phyloP scores from a whole-genome alignment of 2,113 vertebrate genomes.

The Zosterops japonicus region DNA sequence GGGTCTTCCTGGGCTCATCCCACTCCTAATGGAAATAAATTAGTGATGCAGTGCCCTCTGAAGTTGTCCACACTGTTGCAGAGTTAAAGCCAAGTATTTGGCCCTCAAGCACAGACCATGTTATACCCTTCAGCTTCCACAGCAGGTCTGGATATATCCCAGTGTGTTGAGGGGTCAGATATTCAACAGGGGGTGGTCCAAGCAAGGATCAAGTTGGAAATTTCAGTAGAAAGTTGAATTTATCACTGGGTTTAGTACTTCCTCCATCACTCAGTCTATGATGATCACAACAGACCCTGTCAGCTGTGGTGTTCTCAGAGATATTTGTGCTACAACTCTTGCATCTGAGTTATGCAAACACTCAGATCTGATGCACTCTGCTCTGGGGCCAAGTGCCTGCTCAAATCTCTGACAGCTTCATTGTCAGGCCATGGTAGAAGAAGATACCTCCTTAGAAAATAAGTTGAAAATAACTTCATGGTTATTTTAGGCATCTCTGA shows the following conservation, averaged over 20 bases:
- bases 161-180: neutral
- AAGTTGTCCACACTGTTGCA: neutral
- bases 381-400: neutral
- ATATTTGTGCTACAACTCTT: neutral
- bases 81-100: neutral
- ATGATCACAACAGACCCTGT: neutral
- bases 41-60: neutral
- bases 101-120: neutral
- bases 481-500: slow-evolving; percentile 13
- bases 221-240: neutral
- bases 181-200: neutral
- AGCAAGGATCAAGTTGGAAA: neutral
- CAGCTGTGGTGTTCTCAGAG: neutral
- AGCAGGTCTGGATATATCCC: neutral
- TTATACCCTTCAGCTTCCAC: neutral
- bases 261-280: neutral
- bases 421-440: neutral
- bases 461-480: neutral
- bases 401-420: slow-evolving; percentile 24
- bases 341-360: neutral
- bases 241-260: neutral
- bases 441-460: neutral
- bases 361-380: neutral
- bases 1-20: neutral
- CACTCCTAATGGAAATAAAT: neutral